Evolutionary conservation across 2,797 vertebrate species (phyloP).

Genomic region (Gallinago stenura): DNA sequence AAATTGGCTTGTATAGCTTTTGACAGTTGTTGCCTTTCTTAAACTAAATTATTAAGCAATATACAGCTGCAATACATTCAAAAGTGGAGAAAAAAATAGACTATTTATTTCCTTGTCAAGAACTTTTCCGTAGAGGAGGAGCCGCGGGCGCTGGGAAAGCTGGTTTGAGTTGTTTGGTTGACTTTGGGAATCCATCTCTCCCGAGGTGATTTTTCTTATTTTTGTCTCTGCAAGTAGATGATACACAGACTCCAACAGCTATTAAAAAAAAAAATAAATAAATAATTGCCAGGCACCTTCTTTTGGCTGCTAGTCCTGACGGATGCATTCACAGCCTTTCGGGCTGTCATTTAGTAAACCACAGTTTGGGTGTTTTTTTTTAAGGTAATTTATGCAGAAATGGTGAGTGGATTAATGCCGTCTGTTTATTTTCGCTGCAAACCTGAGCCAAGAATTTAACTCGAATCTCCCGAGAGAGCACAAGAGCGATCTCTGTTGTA

Average conservation of each 20-base stretch:
- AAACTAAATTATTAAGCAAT: constrained; percentile 42
- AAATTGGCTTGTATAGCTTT: constrained; percentile 52
- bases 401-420: not conserved
- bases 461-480: not conserved
- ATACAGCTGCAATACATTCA: not conserved
- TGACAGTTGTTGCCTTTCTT: constrained; percentile 52
- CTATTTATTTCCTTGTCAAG: not conserved
- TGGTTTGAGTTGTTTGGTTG: not conserved
- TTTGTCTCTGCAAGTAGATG: not conserved
- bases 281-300: not conserved
- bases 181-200: not conserved
- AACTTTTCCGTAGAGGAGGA: not conserved
- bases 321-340: not conserved
- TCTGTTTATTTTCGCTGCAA: not conserved
- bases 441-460: not conserved
- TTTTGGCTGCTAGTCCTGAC: not conserved
- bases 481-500: not conserved
- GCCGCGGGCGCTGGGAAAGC: rapidly evolving
- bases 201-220: not conserved
- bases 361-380: not conserved
- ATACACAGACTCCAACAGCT: not conserved
- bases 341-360: not conserved
- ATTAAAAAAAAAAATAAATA: too few relatives aligned
- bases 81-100: not conserved
- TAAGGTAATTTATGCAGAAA: not conserved